Evolutionary conservation across 2,888 invertebrate genomes (phyloP).

Genomic region (Zhuqinia jingwanae): DNA sequence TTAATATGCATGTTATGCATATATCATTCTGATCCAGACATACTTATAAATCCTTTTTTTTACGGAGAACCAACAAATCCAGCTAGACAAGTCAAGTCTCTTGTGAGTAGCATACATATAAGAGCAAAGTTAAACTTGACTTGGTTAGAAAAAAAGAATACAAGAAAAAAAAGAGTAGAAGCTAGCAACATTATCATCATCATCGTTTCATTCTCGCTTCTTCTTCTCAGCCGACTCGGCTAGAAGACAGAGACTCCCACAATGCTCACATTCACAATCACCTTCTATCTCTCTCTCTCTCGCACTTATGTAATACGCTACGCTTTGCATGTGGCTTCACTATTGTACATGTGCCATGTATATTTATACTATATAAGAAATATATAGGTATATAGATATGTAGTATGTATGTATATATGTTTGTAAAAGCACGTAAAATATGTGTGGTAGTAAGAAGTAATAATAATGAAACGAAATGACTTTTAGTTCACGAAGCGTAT

Average conservation of each 20-base stretch:
- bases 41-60: constrained; percentile 24
- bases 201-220: constrained; percentile 13
- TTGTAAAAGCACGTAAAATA: constrained; percentile 14
- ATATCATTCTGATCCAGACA: constrained; percentile 44
- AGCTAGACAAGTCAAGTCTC: constrained; percentile 51
- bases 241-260: constrained; percentile 64
- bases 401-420: constrained; percentile 11
- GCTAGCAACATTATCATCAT: constrained; percentile 38
- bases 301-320: constrained; percentile 16
- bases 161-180: background rate
- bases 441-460: constrained; percentile 7
- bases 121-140: constrained; percentile 25
- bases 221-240: constrained; percentile 10
- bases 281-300: background rate
- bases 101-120: background rate
- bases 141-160: background rate
- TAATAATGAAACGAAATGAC: constrained; percentile 67
- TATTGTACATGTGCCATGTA: constrained; percentile 1
- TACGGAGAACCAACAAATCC: constrained; percentile 35
- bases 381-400: background rate
- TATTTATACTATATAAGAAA: background rate
- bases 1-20: constrained; percentile 25
- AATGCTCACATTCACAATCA: constrained; percentile 32
- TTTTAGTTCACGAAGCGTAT: constrained; percentile 67
- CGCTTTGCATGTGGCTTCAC: constrained; percentile 6